Conservation (phyloP, 2,797 vertebrate genomes). For the Aplochiton taeniatus region DNA sequence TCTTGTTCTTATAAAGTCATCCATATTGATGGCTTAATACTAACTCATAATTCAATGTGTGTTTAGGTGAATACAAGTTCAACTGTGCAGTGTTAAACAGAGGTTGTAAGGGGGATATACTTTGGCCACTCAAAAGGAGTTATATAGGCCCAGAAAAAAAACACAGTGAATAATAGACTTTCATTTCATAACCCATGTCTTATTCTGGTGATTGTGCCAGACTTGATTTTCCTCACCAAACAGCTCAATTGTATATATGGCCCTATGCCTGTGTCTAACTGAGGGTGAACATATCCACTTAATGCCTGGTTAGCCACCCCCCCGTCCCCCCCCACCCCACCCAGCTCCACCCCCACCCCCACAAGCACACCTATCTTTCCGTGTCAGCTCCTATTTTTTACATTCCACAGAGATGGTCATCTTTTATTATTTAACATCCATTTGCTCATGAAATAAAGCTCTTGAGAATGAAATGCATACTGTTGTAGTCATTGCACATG, state of each 20-base stretch:
- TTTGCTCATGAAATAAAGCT: slow-evolving; percentile 12
- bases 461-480: slow-evolving; percentile 19
- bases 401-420: slow-evolving; percentile 12
- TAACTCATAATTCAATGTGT: background rate
- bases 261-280: slow-evolving; percentile 38
- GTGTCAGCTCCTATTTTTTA: background rate
- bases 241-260: slow-evolving; percentile 25
- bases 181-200: background rate
- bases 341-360: no score
- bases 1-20: background rate
- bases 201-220: slow-evolving; percentile 21
- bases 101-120: slow-evolving; percentile 5
- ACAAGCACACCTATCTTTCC: background rate
- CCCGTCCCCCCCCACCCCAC: background rate
- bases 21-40: background rate
- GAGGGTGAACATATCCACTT: slow-evolving; percentile 48
- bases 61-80: no score
- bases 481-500: background rate
- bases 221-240: slow-evolving; percentile 31
- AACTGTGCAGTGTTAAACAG: no score
- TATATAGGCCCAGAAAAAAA: no score
- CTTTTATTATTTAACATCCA: slow-evolving; percentile 35
- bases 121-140: background rate
- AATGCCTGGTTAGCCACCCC: slow-evolving; percentile 36
- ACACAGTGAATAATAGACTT: no score